phyloP scores from a whole-genome alignment of 92 coral and sea anemone genomes.

The Chrysogorgia sp. region DNA sequence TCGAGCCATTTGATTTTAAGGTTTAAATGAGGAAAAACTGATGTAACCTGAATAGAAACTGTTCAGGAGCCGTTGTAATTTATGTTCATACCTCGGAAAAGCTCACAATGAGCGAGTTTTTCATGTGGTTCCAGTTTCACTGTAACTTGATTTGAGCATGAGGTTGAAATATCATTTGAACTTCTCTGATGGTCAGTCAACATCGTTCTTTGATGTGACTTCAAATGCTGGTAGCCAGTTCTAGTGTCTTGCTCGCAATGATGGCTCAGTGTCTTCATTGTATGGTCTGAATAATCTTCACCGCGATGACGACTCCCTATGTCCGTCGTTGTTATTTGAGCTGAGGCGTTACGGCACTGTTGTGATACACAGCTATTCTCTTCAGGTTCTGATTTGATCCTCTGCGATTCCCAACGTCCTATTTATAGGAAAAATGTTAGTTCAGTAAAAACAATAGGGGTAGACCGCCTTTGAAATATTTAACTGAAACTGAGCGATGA shows the following conservation, averaged over 20 bases:
- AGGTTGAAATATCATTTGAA: constrained; percentile 21
- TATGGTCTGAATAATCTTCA: constrained; percentile 27
- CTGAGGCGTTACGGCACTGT: constrained; percentile 16
- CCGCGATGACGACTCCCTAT: constrained; percentile 12
- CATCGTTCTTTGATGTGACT: constrained; percentile 17
- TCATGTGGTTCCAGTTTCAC: constrained; percentile 38
- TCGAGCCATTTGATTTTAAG: background rate
- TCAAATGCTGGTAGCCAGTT: constrained; percentile 3
- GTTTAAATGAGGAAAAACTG: background rate
- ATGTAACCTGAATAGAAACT: no score
- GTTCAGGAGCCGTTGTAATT: no score
- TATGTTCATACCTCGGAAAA: constrained; percentile 23
- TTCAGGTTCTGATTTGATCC: constrained; percentile 32
- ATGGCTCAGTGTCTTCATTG: constrained; percentile 23
- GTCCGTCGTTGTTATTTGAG: background rate
- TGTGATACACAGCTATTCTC: constrained; percentile 15
- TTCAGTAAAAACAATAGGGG: constrained; percentile 46
- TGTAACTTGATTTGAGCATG: constrained; percentile 13
- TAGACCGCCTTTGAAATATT: constrained; percentile 39
- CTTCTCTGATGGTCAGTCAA: background rate
- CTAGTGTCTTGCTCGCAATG: background rate
- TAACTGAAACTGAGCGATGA: constrained; percentile 26
- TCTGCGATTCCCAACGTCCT: constrained; percentile 44
- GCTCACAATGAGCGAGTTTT: constrained; percentile 39
- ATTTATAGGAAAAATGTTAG: constrained; percentile 35